These are phyloP conservation scores for Pelagia noctiluca DNA, from an alignment of 30 jellyfish, hydroid and myxozoan species.

Conservation along the genomic window DNA sequence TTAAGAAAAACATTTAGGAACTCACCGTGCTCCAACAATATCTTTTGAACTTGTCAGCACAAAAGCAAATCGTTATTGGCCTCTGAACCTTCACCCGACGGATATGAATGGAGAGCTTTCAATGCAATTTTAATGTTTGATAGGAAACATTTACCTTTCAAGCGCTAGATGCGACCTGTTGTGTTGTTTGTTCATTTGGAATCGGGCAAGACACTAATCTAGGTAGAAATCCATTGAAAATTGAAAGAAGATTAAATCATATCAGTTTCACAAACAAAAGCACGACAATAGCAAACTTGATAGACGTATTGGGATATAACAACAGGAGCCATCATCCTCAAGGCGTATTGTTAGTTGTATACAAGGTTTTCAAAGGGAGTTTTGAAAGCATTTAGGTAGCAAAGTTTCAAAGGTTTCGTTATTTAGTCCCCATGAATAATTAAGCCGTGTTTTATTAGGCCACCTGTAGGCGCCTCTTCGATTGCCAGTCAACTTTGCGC, in stretches of 20 bases:
- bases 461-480: slow-evolving; percentile 18
- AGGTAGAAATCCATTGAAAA: slow-evolving; percentile 10
- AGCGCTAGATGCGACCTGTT: slow-evolving; percentile 62
- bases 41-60: background rate
- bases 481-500: too few species aligned
- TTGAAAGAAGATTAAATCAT: slow-evolving; percentile 65
- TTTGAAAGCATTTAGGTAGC: slow-evolving; percentile 55
- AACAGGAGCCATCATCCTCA: slow-evolving; percentile 79
- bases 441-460: background rate
- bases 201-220: slow-evolving; percentile 70
- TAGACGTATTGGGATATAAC: slow-evolving; percentile 48
- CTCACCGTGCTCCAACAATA: background rate
- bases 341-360: slow-evolving; percentile 50
- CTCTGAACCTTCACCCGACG: slow-evolving; percentile 70
- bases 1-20: background rate
- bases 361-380: slow-evolving; percentile 21
- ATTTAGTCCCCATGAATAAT: background rate
- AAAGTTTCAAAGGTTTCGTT: slow-evolving; percentile 66
- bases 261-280: slow-evolving; percentile 63
- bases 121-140: slow-evolving; percentile 55
- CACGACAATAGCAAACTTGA: slow-evolving; percentile 54
- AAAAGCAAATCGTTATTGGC: slow-evolving; percentile 33
- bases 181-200: slow-evolving; percentile 79
- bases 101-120: slow-evolving; percentile 17
- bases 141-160: slow-evolving; percentile 76